Conservation (phyloP, 2,888 invertebrate genomes). For the Agrypnus murinus region DNA sequence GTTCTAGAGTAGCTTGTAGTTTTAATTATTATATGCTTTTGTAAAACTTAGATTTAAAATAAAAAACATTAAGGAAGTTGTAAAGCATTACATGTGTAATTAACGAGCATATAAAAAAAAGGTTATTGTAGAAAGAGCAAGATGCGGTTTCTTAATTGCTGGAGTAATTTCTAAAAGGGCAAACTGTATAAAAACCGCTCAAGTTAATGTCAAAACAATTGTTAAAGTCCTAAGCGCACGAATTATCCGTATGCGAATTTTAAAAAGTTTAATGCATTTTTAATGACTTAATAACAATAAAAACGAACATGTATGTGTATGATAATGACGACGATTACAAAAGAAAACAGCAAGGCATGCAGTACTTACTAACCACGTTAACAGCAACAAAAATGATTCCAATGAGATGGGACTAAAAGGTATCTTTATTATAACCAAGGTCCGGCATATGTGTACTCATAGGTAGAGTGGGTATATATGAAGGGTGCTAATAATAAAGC, state of each 20-base stretch:
- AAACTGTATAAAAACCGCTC: slow-evolving; percentile 11
- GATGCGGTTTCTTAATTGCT: slow-evolving; percentile 27
- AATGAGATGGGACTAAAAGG: background rate
- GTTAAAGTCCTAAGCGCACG: slow-evolving; percentile 14
- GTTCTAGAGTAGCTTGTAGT: too few species aligned
- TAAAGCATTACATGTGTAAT: too few species aligned
- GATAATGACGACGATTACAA: slow-evolving; percentile 56
- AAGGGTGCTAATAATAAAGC: slow-evolving; percentile 51
- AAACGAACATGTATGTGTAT: slow-evolving; percentile 51
- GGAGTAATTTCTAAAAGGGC: slow-evolving; percentile 24
- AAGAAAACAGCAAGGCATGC: slow-evolving; percentile 12
- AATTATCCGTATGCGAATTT: slow-evolving; percentile 21
- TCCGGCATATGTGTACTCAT: too few species aligned
- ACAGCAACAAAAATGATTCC: slow-evolving; percentile 8
- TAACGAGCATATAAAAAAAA: background rate
- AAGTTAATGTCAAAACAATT: slow-evolving; percentile 33
- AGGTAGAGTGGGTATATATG: slow-evolving; percentile 25
- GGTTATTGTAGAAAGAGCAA: slow-evolving; percentile 7
- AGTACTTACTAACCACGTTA: background rate
- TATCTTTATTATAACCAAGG: background rate
- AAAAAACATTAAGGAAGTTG: too few species aligned
- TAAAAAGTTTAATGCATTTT: slow-evolving; percentile 53
- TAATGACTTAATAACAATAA: slow-evolving; percentile 57
- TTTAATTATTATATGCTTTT: too few species aligned
- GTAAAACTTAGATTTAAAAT: too few species aligned